Conservation (phyloP, 2,888 invertebrate species). For the Salpingus planirostris region DNA sequence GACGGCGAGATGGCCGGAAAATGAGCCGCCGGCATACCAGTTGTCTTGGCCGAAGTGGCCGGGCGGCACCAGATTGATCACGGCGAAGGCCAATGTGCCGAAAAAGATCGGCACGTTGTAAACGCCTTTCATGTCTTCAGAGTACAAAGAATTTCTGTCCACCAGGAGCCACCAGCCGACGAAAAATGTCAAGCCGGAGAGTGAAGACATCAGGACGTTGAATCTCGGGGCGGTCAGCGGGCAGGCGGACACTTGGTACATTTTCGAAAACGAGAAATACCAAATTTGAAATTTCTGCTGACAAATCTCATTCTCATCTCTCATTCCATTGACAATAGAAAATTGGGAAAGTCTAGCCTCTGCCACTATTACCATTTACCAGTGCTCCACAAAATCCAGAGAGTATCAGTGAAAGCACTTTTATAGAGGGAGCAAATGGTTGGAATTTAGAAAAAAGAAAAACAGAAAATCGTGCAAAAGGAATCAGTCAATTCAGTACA, state of each 20-base stretch:
- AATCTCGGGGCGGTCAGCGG: too few species aligned
- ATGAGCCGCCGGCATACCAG: slow-evolving; percentile 15
- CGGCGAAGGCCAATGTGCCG: slow-evolving; percentile 20
- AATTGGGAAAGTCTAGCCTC: too few species aligned
- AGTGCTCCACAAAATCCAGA: background rate
- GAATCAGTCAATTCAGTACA: background rate
- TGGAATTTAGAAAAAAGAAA: slow-evolving; percentile 5
- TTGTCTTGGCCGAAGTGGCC: slow-evolving; percentile 17
- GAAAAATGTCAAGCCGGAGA: too few species aligned
- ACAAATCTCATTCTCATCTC: too few species aligned
- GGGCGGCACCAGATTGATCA: slow-evolving; percentile 23
- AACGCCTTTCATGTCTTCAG: slow-evolving; percentile 14
- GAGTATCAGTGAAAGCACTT: background rate
- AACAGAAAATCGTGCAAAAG: background rate
- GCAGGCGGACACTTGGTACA: too few species aligned
- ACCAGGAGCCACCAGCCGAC: slow-evolving; percentile 30
- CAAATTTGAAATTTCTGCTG: too few species aligned
- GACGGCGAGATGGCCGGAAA: slow-evolving; percentile 15
- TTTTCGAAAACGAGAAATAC: too few species aligned
- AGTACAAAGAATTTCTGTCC: slow-evolving; percentile 1
- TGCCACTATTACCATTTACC: too few species aligned
- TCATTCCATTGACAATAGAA: too few species aligned
- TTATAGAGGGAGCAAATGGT: background rate
- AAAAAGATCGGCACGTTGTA: slow-evolving; percentile 25
- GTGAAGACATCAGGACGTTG: too few species aligned